A percentile compares a stretch with the other conserved stretches of the same genome.
phyloP scores from a whole-genome alignment of 2,113 vertebrate species.

The Colinus virginianus region DNA sequence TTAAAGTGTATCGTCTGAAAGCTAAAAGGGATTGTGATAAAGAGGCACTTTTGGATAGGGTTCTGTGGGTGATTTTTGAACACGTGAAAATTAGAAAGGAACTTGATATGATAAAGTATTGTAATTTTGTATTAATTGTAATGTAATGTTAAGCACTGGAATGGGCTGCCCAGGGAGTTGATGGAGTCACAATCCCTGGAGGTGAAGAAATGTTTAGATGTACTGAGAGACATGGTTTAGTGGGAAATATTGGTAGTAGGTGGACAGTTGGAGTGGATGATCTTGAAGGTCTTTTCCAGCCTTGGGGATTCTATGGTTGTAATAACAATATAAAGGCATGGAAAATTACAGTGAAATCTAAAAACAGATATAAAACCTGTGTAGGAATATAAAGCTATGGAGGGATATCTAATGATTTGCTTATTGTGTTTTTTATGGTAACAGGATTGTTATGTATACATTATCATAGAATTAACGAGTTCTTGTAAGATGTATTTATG shows the following conservation, averaged over 20 bases:
- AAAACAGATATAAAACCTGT: neutral
- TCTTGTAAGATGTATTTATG: neutral
- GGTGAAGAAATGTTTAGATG: no score
- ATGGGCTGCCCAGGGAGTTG: no score
- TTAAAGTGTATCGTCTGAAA: conserved; percentile 14
- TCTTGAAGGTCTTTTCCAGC: no score
- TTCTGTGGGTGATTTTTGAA: neutral
- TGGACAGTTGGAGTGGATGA: no score
- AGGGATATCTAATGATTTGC: neutral
- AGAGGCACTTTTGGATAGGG: neutral
- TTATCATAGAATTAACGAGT: neutral
- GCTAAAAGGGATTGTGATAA: neutral
- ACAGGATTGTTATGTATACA: neutral
- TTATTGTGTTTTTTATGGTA: neutral
- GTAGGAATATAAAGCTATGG: fast-evolving
- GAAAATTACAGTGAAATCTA: neutral
- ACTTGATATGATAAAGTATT: neutral
- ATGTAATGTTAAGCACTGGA: no score
- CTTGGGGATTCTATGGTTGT: neutral
- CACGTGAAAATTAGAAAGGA: neutral
- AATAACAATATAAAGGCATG: neutral
- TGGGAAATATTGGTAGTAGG: no score
- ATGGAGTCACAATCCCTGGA: no score
- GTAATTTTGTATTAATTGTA: neutral
- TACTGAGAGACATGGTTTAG: no score